Evolutionary conservation across 2,113 vertebrate genomes (phyloP), one percentile per base, ranked within the genome.

Genomic region (Arenaria interpres): DNA sequence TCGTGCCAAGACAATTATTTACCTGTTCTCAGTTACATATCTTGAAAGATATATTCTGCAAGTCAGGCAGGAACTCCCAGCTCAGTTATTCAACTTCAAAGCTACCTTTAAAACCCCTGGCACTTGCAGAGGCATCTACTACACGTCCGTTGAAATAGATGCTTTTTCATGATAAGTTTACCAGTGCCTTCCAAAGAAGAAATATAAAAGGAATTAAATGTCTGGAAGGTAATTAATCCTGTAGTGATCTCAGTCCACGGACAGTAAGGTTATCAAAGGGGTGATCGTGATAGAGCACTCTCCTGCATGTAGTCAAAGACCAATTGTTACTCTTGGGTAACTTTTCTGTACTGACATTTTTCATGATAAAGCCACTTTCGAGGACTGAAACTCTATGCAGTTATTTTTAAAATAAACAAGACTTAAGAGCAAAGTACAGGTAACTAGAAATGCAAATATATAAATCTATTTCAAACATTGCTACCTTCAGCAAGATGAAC

Each of bases 51-150:
- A 1, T 30, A 89, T 87, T 96, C 86, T 89, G 76, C 63, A 81
- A 90, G 86, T 88, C 80, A 85, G 83, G 90, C 93, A 93, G 90
- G 88, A 95, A 90, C 66, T 87, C 80, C 90, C 76, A 92, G 82
- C 66, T 95, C 77, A 68, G 57, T 78, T 93, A 69, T 74, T 76
- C 85, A 88, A 85, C 81, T 96, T 97, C 93, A 96, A 97, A 96
- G 93, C 73, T 48, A 39, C 39, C 64, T 89, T 72, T 85, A 87
- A 92, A 96, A 75, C 14, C 27, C 53, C 43, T 81, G 95, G 91
- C 87, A 87, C 66, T 85, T 64, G 80, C 66, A 94, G 71, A 89
- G 33, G 74, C 71, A 94, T n/a, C 77, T 89, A 88, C 89, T 88
- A 45, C 74, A n/a, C 0, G 2, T 39, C 30, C 3, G 1, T 7